Evolutionary conservation across 2,113 vertebrate species (phyloP).

Genomic region (Leucosticte australis): DNA sequence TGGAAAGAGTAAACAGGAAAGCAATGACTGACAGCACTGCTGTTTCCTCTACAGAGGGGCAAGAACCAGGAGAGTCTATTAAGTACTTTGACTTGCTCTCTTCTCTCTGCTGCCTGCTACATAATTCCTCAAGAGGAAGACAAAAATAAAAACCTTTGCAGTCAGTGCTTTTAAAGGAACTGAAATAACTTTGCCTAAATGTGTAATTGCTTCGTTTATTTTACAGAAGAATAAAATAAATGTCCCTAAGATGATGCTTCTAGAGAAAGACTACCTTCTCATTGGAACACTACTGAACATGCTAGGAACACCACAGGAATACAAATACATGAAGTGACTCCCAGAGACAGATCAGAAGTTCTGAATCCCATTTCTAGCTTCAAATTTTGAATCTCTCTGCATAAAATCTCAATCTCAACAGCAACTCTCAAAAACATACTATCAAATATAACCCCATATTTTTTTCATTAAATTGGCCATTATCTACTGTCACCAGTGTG

Average conservation of each 20-base stretch:
- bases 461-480: not conserved
- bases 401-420: not conserved
- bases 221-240: not conserved
- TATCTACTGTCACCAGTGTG: not conserved
- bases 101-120: not conserved
- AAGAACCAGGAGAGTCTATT: not conserved
- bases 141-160: not conserved
- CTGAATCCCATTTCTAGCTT: not conserved
- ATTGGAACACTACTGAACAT: not conserved
- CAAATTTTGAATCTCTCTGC: not conserved
- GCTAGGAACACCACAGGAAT: not conserved
- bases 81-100: not conserved
- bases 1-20: not conserved
- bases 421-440: not conserved
- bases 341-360: not conserved
- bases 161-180: not conserved
- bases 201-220: not conserved
- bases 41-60: not conserved
- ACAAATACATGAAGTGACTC: not conserved
- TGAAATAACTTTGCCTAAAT: not conserved
- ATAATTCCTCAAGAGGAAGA: not conserved
- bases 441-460: accelerated
- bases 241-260: not conserved
- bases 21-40: not conserved
- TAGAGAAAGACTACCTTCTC: not conserved